phyloP scores from a whole-genome alignment of 1,140 invertebrate species.

The Drosophila biarmipes region DNA sequence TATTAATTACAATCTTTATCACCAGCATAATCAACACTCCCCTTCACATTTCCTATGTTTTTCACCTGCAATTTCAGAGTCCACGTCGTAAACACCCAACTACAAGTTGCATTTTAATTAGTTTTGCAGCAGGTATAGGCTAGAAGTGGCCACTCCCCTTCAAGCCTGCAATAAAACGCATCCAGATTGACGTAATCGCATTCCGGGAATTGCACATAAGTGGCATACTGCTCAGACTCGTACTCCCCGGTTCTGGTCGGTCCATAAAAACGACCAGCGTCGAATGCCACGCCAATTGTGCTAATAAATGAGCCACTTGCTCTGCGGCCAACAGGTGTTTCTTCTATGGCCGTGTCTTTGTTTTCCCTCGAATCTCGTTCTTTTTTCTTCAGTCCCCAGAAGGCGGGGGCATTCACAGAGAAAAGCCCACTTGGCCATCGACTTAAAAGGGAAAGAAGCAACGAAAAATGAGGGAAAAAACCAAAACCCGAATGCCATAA shows the following conservation, averaged over 20 bases:
- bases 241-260: slow-evolving; percentile 6
- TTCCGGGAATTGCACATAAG: slow-evolving; percentile 57
- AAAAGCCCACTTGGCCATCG: slow-evolving; percentile 23
- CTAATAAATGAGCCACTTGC: slow-evolving; percentile 66
- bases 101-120: slow-evolving; percentile 61
- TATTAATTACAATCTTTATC: slow-evolving; percentile 31
- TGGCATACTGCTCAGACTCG: slow-evolving; percentile 2
- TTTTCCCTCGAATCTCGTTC: slow-evolving; percentile 16
- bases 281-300: slow-evolving; percentile 58
- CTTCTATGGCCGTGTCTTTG: slow-evolving; percentile 32
- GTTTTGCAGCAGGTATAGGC: slow-evolving; percentile 22
- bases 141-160: slow-evolving; percentile 29
- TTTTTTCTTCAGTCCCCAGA: slow-evolving; percentile 23
- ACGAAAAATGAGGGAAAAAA: slow-evolving; percentile 3
- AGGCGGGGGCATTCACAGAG: slow-evolving; percentile 15
- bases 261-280: slow-evolving; percentile 22
- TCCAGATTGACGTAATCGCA: slow-evolving; percentile 54
- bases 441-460: slow-evolving; percentile 41
- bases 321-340: slow-evolving; percentile 62
- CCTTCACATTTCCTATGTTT: slow-evolving; percentile 17
- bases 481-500: slow-evolving; percentile 44
- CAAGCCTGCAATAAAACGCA: slow-evolving; percentile 51
- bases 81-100: slow-evolving; percentile 50
- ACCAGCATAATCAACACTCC: slow-evolving; percentile 27
- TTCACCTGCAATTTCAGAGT: slow-evolving; percentile 21